Evolutionary conservation across 2,113 vertebrate genomes (phyloP), one percentile per base, ranked within the genome.

Genomic region (Rynchops niger): DNA sequence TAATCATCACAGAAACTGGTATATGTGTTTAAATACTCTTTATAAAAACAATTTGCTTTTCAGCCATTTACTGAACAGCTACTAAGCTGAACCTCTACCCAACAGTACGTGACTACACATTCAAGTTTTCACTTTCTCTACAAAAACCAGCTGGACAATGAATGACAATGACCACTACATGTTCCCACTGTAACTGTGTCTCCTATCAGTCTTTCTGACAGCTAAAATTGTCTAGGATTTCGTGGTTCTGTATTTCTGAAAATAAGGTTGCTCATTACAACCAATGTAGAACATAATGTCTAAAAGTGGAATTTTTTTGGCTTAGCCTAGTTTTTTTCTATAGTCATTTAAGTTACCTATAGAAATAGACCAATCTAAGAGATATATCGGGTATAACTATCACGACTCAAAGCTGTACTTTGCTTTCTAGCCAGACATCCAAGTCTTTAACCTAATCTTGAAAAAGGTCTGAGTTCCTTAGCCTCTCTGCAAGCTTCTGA

Each of bases 1-100:
- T 55, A 92, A 80, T 79, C 80, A 89, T 91, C 69, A 80, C 45
- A 86, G 71, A 92, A 93, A 65, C 59, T 52, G 30, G 47, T 88
- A 20, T 25, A 86, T 63, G 50, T 82, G 11, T 65, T 82, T 81
- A 86, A 80, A 52, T 56, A n/a, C 22, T 58, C 63, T 85, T 89
- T 58, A 88, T 45, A n/a, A 95, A 94, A 84, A 65, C 53, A 69
- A 42, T 71, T 88, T 91, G 32, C 9, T 85, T 86, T 76, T 77
- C 53, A 67, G 36, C 10, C 45, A 56, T 74, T 77, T 90, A 40
- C 55, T 88, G 38, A 80, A 45, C 43, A 84, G 53, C 77, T 71
- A 56, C 36, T 53, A 82, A 91, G 15, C 4, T 32, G 21, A 78
- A 92, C 7, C 26, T 83, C 67, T 74, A 20, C 56, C 67, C 63